These are phyloP conservation scores for Zonotrichia albicollis DNA, from an alignment of 2,797 vertebrate species.

Conservation along the genomic window DNA sequence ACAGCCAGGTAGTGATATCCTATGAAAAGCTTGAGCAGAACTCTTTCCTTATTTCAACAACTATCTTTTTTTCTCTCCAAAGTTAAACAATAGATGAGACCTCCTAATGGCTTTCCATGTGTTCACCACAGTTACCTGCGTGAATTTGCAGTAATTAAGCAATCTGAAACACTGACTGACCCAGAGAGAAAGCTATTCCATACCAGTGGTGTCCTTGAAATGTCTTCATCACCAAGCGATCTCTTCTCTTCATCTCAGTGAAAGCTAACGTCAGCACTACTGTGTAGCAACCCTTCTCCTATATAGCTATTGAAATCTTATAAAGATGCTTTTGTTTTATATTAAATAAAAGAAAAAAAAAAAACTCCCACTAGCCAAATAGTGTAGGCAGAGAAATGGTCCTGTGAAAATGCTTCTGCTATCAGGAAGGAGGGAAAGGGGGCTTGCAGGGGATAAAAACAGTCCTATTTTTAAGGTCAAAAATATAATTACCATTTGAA, in stretches of 20 bases:
- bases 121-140: constrained; percentile 64
- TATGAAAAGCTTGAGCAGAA: constrained; percentile 10
- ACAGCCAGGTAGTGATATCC: not conserved
- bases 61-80: constrained; percentile 32
- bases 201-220: constrained; percentile 81
- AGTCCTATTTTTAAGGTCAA: constrained; percentile 82
- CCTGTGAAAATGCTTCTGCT: not conserved
- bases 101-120: constrained; percentile 62
- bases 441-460: not conserved
- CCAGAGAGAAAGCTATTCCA: constrained; percentile 56
- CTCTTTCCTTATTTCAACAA: constrained; percentile 13
- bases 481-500: constrained; percentile 86
- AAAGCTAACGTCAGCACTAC: constrained; percentile 67
- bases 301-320: constrained; percentile 72
- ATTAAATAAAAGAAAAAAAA: not conserved
- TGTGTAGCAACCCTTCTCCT: constrained; percentile 50
- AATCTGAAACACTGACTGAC: constrained; percentile 66
- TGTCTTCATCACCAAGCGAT: constrained; percentile 75
- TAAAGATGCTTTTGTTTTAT: constrained; percentile 49
- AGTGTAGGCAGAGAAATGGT: constrained; percentile 53
- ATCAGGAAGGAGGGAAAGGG: not conserved
- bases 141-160: constrained; percentile 75
- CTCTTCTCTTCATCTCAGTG: constrained; percentile 64
- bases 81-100: constrained; percentile 55
- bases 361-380: not conserved